Base-by-base conservation (phyloP, 2,113 vertebrate genomes). In the Tachycineta bicolor region DNA sequence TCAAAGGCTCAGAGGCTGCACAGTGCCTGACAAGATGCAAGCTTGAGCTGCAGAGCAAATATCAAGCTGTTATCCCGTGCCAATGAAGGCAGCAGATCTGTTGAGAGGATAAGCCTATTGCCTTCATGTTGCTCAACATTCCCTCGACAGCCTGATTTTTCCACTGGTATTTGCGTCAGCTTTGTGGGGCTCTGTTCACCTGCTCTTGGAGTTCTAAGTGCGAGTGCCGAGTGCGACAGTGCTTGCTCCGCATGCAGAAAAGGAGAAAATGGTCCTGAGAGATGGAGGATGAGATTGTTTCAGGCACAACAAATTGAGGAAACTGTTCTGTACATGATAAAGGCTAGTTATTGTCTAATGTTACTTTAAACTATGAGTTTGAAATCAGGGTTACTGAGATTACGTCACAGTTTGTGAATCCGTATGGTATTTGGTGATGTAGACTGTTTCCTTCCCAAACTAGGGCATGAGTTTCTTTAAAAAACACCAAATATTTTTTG, bases 161-260 rank as follows among this genome's bases (percentile, higher is more conserved):
- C 52, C 10, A 2, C 7, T 52, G n/a, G 12, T 74, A 67, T 86
- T 90, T 69, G 17, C 26, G 46, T 31, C 29, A 78, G 39, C 7
- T 86, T 77, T 86, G 8, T 23, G 67, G 19, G 25, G 39, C 6
- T 80, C 23, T 81, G 31, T 58, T 90, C 50, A 39, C 11, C 18
- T 83, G 28, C 60, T 50, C 59, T 59, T 92, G 47, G 20, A 49
- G 49, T 37, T 89, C 3, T 28, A 74, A 65, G 23, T 33, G 22
- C 37, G 83, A 73, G n/a, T 5, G 0, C 18, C 0, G 0, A 37
- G 34, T 23, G 44, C 2, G 2, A 52, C 5, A 18, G 28, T 1
- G 5, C 15, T 70, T 88, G 49, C 44, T 75, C 73, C 33, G 10
- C 0, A 0, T 18, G 50, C 14, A 39, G 53, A 69, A 80, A 62